Base-by-base conservation (phyloP, 1,140 invertebrate species). In the Zophobas atratus region DNA sequence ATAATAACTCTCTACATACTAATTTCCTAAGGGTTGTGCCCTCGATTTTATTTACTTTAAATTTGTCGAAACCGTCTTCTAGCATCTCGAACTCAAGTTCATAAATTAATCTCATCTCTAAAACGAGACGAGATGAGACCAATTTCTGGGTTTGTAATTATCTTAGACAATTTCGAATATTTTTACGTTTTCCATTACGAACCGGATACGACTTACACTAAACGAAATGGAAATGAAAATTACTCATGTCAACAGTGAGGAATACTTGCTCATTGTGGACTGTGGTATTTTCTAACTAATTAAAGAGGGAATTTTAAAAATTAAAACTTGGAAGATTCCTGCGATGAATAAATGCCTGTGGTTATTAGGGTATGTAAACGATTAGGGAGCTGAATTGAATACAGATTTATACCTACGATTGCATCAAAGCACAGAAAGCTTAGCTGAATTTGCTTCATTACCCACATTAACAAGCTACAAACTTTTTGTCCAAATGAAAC, bases 21-120 rank as follows among this genome's bases (percentile, higher is more conserved):
- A 60, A 35, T 60, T 60, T 60, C 34, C 36, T 60, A 38, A 60
- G 8, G 56, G 34, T 35, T 39, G 56, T 4, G 36, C 32, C 38
- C 36, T 35, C 56, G 38, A 60, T 60, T 38, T 39, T 60, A 60
- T 60, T 60, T 60, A 38, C 35, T 60, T 60, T 60, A 60, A 60
- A 60, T 60, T 60, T 60, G 56, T 60, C 35, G 36, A 35, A 36
- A 60, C 56, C 56, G 34, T 60, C 56, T 33, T 38, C 39, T 67
- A 43, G n/a, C 60, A 20, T 67, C 2, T 67, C 60, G 60, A 20
- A 67, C 43, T 67, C 39, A 67, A 67, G 43, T 67, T 6, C 39
- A 41, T n/a, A 67, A 67, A 67, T 67, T 67, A 67, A 67, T 67
- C 39, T 67, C 60, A 67, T 67, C 60, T 67, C 38, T 67, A 35